Conservation (phyloP, 23 tunicate genomes). For the Trididemnum miniatum region DNA sequence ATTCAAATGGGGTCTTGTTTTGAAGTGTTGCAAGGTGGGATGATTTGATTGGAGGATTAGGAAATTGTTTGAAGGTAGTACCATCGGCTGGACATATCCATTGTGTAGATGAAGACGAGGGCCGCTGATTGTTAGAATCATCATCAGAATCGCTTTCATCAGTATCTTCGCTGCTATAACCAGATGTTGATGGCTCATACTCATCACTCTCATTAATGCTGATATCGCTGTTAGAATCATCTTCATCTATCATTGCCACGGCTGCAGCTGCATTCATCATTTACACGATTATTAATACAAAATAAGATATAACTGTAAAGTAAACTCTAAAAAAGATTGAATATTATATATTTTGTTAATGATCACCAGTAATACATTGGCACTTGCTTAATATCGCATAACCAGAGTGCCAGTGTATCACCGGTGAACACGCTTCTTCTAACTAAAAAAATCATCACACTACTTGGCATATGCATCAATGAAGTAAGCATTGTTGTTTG, state of each 20-base stretch:
- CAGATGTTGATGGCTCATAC: slow-evolving; percentile 14
- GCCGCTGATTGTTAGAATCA: slow-evolving; percentile 16
- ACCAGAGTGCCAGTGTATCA: too few species aligned
- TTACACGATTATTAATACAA: neutral
- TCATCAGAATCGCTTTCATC: neutral
- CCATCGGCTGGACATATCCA: slow-evolving; percentile 9
- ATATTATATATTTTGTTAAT: too few species aligned
- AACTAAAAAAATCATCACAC: too few species aligned
- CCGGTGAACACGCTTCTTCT: too few species aligned
- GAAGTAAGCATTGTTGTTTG: too few species aligned
- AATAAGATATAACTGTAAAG: neutral
- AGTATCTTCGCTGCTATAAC: neutral
- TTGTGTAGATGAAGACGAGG: neutral
- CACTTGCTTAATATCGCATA: too few species aligned
- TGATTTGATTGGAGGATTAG: neutral
- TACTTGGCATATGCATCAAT: too few species aligned
- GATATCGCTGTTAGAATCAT: neutral
- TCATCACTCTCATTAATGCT: neutral
- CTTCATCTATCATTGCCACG: neutral
- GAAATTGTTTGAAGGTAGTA: neutral
- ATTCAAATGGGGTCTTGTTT: neutral
- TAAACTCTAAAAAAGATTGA: too few species aligned
- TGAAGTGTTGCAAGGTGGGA: neutral
- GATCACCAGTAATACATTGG: too few species aligned
- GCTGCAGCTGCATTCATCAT: neutral